These are phyloP conservation scores for Neodon shergylaensis DNA, from an alignment of 2,113 vertebrate species.

Conservation along the genomic window DNA sequence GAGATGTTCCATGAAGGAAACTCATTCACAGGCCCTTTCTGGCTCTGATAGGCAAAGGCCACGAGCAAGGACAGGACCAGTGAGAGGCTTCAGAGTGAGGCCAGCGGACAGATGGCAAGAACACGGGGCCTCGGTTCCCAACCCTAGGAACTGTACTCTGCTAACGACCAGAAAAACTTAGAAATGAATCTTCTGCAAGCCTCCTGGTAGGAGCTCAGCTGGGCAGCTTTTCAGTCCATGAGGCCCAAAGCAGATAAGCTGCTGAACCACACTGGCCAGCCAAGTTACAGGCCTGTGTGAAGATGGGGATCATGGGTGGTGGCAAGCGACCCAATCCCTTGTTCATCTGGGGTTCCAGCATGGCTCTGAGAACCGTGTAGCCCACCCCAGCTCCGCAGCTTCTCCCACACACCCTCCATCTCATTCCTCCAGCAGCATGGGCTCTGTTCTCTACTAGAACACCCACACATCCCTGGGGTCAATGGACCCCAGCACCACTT, in stretches of 20 bases:
- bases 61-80: not conserved
- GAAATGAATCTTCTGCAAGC: not conserved
- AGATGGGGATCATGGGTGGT: rapidly evolving
- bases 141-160: not conserved
- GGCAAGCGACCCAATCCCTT: not conserved
- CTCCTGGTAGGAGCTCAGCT: not conserved
- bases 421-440: too few relatives aligned
- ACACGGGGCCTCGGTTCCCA: rapidly evolving
- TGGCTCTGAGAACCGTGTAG: rapidly evolving
- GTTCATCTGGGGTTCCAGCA: not conserved
- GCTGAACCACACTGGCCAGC: not conserved
- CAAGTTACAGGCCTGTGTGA: not conserved
- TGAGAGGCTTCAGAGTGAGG: rapidly evolving
- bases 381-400: not conserved
- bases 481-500: rapidly evolving
- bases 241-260: not conserved
- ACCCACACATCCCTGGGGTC: not conserved
- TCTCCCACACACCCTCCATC: rapidly evolving
- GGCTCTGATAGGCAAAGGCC: not conserved
- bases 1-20: not conserved
- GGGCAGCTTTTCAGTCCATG: not conserved
- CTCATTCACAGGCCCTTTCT: not conserved
- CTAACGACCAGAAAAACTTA: too few relatives aligned
- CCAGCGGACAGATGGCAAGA: not conserved
- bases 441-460: not conserved